These are phyloP conservation scores for Phainopepla nitens DNA, from an alignment of 2,113 vertebrate genomes.

Conservation along the genomic window DNA sequence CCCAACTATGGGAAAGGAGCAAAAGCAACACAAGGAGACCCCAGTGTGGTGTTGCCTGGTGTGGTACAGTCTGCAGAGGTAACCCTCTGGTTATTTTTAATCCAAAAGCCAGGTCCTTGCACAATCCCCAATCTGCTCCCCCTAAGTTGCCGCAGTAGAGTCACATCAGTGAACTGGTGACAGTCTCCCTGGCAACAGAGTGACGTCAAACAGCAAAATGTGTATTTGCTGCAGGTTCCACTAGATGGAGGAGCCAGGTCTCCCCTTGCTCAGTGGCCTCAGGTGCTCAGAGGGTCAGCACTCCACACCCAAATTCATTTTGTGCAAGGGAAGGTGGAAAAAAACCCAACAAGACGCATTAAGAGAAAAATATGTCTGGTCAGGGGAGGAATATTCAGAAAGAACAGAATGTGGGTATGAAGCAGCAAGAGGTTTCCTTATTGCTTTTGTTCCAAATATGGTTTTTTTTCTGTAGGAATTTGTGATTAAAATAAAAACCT, in stretches of 20 bases:
- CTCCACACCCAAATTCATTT: conserved; percentile 57
- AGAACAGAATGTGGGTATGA: background rate
- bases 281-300: conserved; percentile 22
- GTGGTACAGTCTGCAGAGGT: background rate
- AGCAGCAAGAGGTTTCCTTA: background rate
- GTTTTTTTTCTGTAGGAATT: background rate
- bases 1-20: background rate
- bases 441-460: background rate
- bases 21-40: background rate
- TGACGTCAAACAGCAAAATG: conserved; percentile 65
- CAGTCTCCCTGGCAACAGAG: conserved; percentile 75
- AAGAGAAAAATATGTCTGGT: background rate
- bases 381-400: background rate
- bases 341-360: background rate
- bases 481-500: background rate
- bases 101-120: conserved; percentile 46
- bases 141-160: conserved; percentile 61
- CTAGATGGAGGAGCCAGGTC: conserved; percentile 69
- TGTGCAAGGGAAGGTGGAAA: background rate
- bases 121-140: conserved; percentile 50
- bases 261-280: conserved; percentile 63
- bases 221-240: conserved; percentile 61
- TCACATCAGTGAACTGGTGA: conserved; percentile 64
- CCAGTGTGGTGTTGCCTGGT: background rate
- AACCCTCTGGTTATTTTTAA: conserved; percentile 6